Percentiles rank a stretch among this genome's conserved stretches.
phyloP scores from a whole-genome alignment of 2,888 invertebrate species.

The Hesperia comma region DNA sequence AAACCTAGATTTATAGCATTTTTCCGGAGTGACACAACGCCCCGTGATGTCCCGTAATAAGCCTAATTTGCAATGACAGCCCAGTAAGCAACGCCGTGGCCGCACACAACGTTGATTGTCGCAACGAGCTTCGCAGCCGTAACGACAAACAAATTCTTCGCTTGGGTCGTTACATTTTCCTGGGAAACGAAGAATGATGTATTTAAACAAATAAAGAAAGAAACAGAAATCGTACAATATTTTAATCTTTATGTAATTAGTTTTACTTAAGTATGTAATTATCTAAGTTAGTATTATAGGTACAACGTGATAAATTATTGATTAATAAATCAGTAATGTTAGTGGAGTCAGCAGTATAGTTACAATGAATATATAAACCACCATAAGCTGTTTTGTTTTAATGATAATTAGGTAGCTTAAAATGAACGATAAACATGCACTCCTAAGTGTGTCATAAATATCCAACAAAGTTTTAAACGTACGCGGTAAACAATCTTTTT shows the following conservation, averaged over 20 bases:
- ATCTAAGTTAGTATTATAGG: no score
- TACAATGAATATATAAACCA: no score
- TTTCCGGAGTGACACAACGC: slow-evolving; percentile 46
- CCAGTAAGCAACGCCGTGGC: slow-evolving; percentile 57
- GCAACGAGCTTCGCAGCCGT: slow-evolving; percentile 64
- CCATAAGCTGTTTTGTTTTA: background rate
- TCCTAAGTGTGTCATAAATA: no score
- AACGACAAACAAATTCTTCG: slow-evolving; percentile 65
- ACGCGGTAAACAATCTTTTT: slow-evolving; percentile 59
- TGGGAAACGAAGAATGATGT: slow-evolving; percentile 45
- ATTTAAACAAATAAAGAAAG: no score
- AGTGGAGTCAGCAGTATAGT: no score
- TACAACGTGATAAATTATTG: no score
- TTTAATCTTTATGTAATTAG: no score
- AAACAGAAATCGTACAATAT: no score
- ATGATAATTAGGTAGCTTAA: background rate
- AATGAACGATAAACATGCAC: background rate
- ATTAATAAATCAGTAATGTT: no score
- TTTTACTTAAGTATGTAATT: no score
- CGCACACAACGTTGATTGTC: slow-evolving; percentile 47
- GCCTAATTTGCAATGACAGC: slow-evolving; percentile 63
- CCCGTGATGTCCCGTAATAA: slow-evolving; percentile 52
- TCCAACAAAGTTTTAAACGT: no score
- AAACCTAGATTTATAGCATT: slow-evolving; percentile 28
- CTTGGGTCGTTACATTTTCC: slow-evolving; percentile 57